Evolutionary conservation across 2,113 vertebrate species (phyloP).

Genomic region (Pyxicephalus adspersus): DNA sequence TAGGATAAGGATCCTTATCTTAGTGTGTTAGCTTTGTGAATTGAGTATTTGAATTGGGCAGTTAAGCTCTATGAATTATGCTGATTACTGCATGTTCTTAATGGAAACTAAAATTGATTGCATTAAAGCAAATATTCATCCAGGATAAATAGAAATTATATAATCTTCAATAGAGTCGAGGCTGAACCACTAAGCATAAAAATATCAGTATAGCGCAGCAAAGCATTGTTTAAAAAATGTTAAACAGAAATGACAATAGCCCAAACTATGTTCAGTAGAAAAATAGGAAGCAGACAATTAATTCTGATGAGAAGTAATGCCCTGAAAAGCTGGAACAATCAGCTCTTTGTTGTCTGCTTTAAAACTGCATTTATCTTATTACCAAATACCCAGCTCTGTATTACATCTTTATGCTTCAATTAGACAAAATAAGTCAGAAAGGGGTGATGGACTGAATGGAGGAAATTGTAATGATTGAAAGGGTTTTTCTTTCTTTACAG

Average conservation of each 20-base stretch:
- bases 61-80: too few species aligned
- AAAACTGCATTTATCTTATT: conserved; percentile 7
- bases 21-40: too few species aligned
- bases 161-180: too few species aligned
- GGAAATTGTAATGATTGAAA: not conserved
- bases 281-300: not conserved
- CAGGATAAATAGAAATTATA: too few species aligned
- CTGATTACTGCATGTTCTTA: too few species aligned
- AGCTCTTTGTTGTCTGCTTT: not conserved
- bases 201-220: too few species aligned
- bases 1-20: too few species aligned
- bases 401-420: conserved; percentile 11
- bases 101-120: too few species aligned
- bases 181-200: not conserved
- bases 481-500: conserved; percentile 6
- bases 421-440: conserved; percentile 30
- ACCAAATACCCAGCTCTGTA: not conserved
- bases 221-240: not conserved
- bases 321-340: not conserved
- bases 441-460: not conserved
- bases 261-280: not conserved
- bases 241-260: not conserved
- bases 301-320: not conserved
- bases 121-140: too few species aligned
- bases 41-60: too few species aligned